Percentiles rank a stretch among this genome's conserved stretches.
phyloP scores from a whole-genome alignment of 1,140 invertebrate species.

The Hypsibius dujardini region DNA sequence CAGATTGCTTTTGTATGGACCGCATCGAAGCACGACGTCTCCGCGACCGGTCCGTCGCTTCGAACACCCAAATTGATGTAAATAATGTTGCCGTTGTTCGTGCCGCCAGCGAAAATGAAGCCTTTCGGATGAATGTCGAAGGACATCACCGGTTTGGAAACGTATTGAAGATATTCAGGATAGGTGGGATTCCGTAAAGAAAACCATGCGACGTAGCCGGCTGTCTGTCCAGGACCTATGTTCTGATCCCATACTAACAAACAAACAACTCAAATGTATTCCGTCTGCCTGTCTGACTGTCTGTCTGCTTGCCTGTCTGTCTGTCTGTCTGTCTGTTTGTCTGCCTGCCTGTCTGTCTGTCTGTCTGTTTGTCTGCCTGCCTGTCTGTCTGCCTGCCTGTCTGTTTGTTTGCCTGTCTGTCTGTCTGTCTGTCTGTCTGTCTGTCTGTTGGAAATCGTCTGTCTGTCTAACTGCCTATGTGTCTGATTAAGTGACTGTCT shows the following conservation, averaged over 20 bases:
- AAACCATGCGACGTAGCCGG: constrained; percentile 4
- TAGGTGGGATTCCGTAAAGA: not conserved
- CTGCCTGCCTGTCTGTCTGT: no score
- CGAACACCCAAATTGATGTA: constrained; percentile 5
- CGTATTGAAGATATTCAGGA: constrained; percentile 10
- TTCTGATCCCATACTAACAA: not conserved
- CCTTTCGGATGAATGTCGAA: constrained; percentile 6
- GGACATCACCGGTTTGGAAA: not conserved
- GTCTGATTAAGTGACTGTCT: not conserved
- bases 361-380: no score
- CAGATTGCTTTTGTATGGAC: not conserved
- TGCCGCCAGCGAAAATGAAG: not conserved
- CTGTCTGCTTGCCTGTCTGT: no score
- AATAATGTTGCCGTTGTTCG: constrained; percentile 9
- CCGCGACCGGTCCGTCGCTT: not conserved
- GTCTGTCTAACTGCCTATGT: no score
- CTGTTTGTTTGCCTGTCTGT: no score
- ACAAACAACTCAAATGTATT: no score
- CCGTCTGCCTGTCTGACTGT: no score
- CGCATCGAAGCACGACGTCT: not conserved
- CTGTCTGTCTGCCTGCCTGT: no score
- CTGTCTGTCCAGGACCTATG: constrained; percentile 3
- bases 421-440: no score
- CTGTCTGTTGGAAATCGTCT: no score
- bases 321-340: no score